Evolutionary conservation across 2,113 vertebrate genomes (phyloP).

Genomic region (Aplodontia rufa): DNA sequence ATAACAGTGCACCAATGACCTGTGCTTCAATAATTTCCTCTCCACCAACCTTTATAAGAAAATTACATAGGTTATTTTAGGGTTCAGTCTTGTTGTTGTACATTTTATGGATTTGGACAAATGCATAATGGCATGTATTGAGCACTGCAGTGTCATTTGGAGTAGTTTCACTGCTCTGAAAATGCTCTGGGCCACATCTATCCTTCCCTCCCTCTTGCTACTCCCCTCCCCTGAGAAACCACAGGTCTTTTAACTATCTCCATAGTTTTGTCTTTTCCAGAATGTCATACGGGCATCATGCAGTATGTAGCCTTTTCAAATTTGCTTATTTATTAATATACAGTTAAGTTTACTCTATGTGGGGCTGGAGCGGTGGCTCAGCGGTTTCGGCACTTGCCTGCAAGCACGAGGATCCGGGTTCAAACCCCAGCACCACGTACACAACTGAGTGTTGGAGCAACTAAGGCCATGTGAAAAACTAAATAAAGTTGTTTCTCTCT

Average conservation of each 20-base stretch:
- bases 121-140: not conserved
- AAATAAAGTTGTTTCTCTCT: too few species aligned
- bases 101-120: not conserved
- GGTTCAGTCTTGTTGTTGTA: not conserved
- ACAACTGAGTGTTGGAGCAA: too few species aligned
- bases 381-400: too few species aligned
- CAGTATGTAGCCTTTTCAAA: not conserved
- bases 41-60: conserved; percentile 27
- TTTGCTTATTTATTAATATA: not conserved
- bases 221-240: not conserved
- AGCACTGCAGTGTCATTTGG: not conserved
- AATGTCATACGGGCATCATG: not conserved
- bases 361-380: too few species aligned
- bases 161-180: not conserved
- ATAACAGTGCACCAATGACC: conserved; percentile 23
- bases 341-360: not conserved
- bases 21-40: conserved; percentile 1
- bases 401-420: too few species aligned
- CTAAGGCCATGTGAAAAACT: too few species aligned
- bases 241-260: not conserved
- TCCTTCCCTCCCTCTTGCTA: not conserved
- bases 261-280: not conserved
- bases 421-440: too few species aligned
- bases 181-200: not conserved
- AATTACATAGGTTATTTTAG: not conserved